phyloP scores from a whole-genome alignment of 2,797 vertebrate genomes.

The Gymnothorax reevesii region DNA sequence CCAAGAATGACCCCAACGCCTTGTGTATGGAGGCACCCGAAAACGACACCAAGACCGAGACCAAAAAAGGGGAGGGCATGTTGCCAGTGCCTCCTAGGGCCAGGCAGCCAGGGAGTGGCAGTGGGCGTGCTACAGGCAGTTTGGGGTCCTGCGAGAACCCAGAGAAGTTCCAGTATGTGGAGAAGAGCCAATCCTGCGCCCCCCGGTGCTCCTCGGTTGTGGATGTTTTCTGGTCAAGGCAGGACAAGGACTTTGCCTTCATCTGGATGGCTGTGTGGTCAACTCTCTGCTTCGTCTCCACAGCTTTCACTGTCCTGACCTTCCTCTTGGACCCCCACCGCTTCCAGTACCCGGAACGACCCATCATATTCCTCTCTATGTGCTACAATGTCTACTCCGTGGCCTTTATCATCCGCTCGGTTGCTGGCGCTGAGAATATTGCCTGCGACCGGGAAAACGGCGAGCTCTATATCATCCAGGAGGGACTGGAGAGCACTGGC shows the following conservation, averaged over 20 bases:
- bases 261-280: constrained; percentile 88
- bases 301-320: constrained; percentile 84
- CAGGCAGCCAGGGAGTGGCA: constrained; percentile 52
- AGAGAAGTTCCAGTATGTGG: constrained; percentile 82
- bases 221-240: constrained; percentile 83
- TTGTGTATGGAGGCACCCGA: constrained; percentile 87
- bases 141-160: constrained; percentile 73
- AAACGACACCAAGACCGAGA: constrained; percentile 72
- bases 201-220: constrained; percentile 78
- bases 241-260: constrained; percentile 84
- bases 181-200: constrained; percentile 78
- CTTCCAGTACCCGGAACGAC: constrained; percentile 86
- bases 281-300: constrained; percentile 83
- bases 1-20: constrained; percentile 83
- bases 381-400: constrained; percentile 86
- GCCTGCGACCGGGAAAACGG: constrained; percentile 83
- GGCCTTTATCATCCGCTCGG: constrained; percentile 83
- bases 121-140: constrained; percentile 32
- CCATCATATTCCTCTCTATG: constrained; percentile 88
- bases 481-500: constrained; percentile 83
- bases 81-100: constrained; percentile 66
- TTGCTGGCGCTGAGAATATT: constrained; percentile 80
- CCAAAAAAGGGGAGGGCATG: constrained; percentile 75
- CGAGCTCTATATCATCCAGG: constrained; percentile 80
- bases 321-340: constrained; percentile 84